Evolutionary conservation across 2,888 invertebrate genomes (phyloP).

Genomic region (Notocelia uddmanniana): DNA sequence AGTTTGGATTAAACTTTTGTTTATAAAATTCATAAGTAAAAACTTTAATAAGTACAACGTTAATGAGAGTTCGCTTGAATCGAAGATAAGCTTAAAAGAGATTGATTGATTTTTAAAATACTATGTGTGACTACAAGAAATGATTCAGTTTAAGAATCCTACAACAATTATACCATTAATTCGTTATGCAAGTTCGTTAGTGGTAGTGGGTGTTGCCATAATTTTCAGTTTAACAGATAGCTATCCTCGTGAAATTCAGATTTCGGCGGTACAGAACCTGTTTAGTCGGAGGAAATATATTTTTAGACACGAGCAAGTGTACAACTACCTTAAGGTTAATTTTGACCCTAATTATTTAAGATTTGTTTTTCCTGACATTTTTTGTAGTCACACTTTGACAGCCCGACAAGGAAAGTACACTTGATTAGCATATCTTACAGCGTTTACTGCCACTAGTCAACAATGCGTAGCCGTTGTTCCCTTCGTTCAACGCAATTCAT

Average conservation of each 20-base stretch:
- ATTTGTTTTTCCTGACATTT: neutral
- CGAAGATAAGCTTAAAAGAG: constrained; percentile 30
- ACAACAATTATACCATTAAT: no score
- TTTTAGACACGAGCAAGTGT: neutral
- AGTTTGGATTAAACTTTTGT: constrained; percentile 33
- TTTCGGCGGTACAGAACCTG: no score
- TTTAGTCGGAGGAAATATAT: no score
- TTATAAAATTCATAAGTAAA: constrained; percentile 37
- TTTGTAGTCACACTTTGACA: constrained; percentile 23
- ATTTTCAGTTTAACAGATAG: no score
- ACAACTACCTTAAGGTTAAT: neutral
- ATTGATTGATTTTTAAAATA: constrained; percentile 34
- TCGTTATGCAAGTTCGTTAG: neutral
- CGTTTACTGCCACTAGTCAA: constrained; percentile 31
- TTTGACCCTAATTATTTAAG: neutral
- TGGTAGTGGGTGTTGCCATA: neutral
- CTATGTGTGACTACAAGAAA: constrained; percentile 21
- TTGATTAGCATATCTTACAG: constrained; percentile 35
- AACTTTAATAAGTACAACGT: constrained; percentile 35
- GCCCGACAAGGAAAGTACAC: constrained; percentile 30
- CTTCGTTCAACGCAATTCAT: constrained; percentile 45
- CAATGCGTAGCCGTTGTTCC: constrained; percentile 41
- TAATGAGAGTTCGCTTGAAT: constrained; percentile 33
- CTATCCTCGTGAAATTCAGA: neutral
- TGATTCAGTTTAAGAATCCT: neutral